Evolutionary conservation across 2,797 vertebrate genomes (phyloP), one percentile per base, ranked within the genome.

Genomic region (Chaunax sp.): DNA sequence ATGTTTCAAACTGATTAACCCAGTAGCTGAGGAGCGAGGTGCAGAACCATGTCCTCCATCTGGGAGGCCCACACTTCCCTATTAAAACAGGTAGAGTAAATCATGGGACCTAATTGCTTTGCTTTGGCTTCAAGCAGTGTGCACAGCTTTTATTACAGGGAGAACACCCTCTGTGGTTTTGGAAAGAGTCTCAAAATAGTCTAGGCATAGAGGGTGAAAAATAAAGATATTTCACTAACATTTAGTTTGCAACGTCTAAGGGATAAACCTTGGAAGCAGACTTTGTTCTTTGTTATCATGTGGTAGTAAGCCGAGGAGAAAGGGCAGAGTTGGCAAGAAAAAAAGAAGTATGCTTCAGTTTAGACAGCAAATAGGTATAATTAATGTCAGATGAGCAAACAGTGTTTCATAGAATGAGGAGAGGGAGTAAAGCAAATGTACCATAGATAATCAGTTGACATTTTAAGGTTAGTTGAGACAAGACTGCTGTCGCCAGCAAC

Each of bases 51-150:
- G 89, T 90, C 88, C 90, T 86, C 82, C 76, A 58, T 81, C 79
- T 84, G 78, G 77, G 82, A 82, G 88, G 77, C 77, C 77, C 78
- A 84, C 83, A 43, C 74, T 69, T 85, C 81, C 77, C 78, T 77
- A 78, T 82, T 84, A 89, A 86, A 85, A 76, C 59, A 75, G 73
- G 79, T 72, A 83, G 82, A 89, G 81, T 90, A 91, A 93, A 93
- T 93, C 90, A 86, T 62, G 72, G 78, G 72, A 77, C 72, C 85
- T 90, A 87, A 91, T 92, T 91, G 83, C 89, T 87, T 85, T 85
- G 69, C 84, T 85, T 89, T 82, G 85, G 75, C 84, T 74, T 56
- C 50, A 65, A 57, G 54, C 64, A 44, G 72, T 63, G 64, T 49
- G 61, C 25, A n/a, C 43, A 52, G 57, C 35, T 81, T 85, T 83